Evolutionary conservation across 2,113 vertebrate genomes (phyloP).

Genomic region (Salvelinus namaycush): DNA sequence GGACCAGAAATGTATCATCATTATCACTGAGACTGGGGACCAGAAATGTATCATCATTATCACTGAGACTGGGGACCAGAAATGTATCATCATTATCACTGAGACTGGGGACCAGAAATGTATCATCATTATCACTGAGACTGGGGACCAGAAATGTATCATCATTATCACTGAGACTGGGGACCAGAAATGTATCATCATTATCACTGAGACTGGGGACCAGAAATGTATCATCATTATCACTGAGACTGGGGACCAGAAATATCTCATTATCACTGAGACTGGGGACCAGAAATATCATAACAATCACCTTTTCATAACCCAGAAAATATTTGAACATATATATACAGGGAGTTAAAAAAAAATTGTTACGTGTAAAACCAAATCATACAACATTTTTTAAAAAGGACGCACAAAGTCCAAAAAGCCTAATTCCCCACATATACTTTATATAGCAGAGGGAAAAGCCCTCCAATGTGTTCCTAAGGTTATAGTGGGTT

Average conservation of each 20-base stretch:
- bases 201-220: slow-evolving; percentile 51
- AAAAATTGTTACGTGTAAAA: not conserved
- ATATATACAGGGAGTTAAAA: too few species aligned
- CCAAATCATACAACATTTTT: not conserved
- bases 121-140: slow-evolving; percentile 46
- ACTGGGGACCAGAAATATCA: slow-evolving; percentile 14
- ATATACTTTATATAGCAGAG: not conserved
- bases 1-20: not conserved
- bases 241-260: slow-evolving; percentile 51
- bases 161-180: slow-evolving; percentile 55
- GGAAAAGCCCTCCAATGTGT: not conserved
- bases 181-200: not conserved
- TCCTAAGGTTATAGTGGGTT: not conserved
- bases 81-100: slow-evolving; percentile 32
- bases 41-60: too few species aligned
- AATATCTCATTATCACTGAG: slow-evolving; percentile 13
- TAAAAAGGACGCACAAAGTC: too few species aligned
- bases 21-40: slow-evolving; percentile 51
- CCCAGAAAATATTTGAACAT: too few species aligned
- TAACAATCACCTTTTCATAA: too few species aligned
- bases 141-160: not conserved
- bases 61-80: slow-evolving; percentile 51
- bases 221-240: not conserved
- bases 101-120: slow-evolving; percentile 21
- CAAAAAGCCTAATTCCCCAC: not conserved